These are phyloP conservation scores for Bos javanicus DNA, from an alignment of 2,113 vertebrate genomes.

Conservation along the genomic window DNA sequence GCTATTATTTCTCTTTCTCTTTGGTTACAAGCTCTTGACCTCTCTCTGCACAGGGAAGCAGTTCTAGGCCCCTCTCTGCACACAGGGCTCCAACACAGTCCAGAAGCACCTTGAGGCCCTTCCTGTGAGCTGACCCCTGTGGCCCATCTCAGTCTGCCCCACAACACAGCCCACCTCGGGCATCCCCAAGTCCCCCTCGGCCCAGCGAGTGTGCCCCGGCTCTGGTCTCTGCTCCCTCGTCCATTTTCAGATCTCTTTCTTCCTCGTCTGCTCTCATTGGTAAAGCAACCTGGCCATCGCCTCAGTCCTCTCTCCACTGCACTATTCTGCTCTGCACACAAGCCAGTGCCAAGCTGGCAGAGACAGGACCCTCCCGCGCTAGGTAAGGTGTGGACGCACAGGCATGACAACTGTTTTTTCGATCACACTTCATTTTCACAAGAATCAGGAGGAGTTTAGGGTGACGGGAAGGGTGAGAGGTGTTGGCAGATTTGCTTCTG, in stretches of 20 bases:
- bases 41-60: not conserved
- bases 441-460: not conserved
- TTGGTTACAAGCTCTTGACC: not conserved
- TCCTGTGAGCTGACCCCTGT: not conserved
- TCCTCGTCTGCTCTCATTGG: not conserved
- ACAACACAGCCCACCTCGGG: fast-evolving
- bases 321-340: too few species aligned
- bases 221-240: not conserved
- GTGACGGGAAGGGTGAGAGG: not conserved
- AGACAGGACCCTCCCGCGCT: not conserved
- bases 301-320: not conserved
- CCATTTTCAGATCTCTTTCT: not conserved
- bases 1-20: not conserved
- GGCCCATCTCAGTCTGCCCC: not conserved
- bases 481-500: not conserved
- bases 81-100: not conserved
- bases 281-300: not conserved
- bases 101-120: not conserved
- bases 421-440: not conserved
- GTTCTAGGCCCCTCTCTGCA: not conserved
- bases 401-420: not conserved
- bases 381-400: not conserved
- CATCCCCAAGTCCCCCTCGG: fast-evolving
- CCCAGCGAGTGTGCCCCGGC: not conserved
- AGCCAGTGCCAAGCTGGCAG: not conserved